Base-by-base conservation (phyloP, 92 coral and sea anemone genomes). In the Siderastrea siderea region DNA sequence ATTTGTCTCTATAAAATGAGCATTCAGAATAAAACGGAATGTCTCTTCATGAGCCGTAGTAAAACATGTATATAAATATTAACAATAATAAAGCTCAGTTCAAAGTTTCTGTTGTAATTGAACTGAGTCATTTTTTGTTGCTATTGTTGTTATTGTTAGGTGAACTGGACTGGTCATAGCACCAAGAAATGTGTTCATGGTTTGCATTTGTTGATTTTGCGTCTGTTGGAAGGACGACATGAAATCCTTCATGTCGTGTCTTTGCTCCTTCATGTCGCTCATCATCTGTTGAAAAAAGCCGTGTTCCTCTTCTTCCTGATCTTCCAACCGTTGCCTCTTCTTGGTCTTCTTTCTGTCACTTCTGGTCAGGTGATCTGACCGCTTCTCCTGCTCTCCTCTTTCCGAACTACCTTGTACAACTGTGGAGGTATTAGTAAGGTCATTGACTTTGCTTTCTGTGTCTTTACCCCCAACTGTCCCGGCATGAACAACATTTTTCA, bases 241-340 rank as follows among this genome's bases (percentile, higher is more conserved):
- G 49, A 74, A 50, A n/a, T 58, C 57, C 67, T 74, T 84, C 88
- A 84, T 84, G 3, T 84, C 88, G 54, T 84, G 72, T 44, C 74
- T 68, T 69, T 84, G 80, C 50, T 84, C 81, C 69, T 64, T 84
- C 81, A 49, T 72, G 82, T 84, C 78, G 5, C 69, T 74, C 78
- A 84, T 79, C 51, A 84, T 84, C 5, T 74, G 75, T 26, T 26
- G 0, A 26, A 26, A 70, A 19, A 70, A 47, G 12, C 75, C 75
- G 17, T 70, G 75, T 70, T 70, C 75, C 75, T 47, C 50, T 19
- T 70, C 49, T 14, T 70, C 75, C 75, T 44, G 75, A 50, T 70
- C 75, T 46, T 70, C 75, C 17, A 70, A 70, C 75, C 75, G 15
- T 50, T 70, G 75, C 52, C 50, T 45, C 75, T 70, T 70, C 53